Base-by-base conservation (phyloP, 2,113 vertebrate genomes). In the Oreochromis aureus region DNA sequence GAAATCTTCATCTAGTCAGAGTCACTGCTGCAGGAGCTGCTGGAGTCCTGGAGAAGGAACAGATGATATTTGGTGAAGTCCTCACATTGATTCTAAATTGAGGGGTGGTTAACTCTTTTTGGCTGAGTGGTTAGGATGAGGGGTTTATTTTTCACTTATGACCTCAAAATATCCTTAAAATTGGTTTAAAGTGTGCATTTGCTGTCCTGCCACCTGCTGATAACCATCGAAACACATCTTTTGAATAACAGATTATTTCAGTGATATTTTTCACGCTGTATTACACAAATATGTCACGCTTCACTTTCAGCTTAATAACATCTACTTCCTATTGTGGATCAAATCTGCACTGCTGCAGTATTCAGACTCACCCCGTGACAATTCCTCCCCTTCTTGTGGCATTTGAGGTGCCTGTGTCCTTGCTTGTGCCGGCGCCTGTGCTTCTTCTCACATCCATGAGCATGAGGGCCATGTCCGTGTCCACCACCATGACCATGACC, bases 311-410 rank as follows among this genome's bases (percentile, higher is more conserved):
- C 30, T 32, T 2, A 32, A 32, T 32, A 30, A 30, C 30, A 30
- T 30, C 30, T 54, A 11, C n/a, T 22, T 55, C 53, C 53, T 22
- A 3, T 22, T 55, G 5, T 22, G n/a, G 22, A 22, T 22, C 7
- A 55, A 22, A 55, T 22, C 53, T 55, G 53, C 36, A 54, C 53
- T 22, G 53, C 53, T 22, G 53, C 53, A 55, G 19, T 55, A 11
- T 11, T 22, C n/a, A 22, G 53, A 6, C n/a, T 55, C 78, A 95
- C 36, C 94, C 85, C 94, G 2, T 84, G 92, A 27, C 86, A 58
- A 2, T 91, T 82, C 8, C 78, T 91, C 5, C 91, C 93, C 27
- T 90, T 93, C 78, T 95, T 95, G 92, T 94, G 93, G 39, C 94
- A 95, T 3, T 84, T 83, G 1, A 1, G 1, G 7, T 36, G 36